Conservation (phyloP, 2,113 vertebrate genomes). For the Larimichthys polyactis region DNA sequence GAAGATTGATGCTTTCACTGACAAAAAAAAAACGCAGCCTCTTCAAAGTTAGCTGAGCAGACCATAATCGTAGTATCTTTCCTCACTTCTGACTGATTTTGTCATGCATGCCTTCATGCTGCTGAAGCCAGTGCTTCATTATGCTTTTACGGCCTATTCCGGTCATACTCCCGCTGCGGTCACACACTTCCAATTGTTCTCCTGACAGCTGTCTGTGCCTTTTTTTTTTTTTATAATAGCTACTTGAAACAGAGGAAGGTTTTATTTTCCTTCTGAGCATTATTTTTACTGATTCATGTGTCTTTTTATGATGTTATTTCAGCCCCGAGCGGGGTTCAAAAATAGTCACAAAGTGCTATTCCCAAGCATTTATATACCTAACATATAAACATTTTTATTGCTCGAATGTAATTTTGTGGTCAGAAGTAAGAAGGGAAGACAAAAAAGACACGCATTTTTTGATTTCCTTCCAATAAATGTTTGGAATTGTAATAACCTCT, state of each 20-base stretch:
- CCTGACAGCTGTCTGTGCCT: conserved; percentile 66
- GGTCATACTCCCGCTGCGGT: conserved; percentile 63
- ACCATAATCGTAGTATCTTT: conserved; percentile 55
- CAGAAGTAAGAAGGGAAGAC: conserved; percentile 55
- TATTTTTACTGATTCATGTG: conserved; percentile 75
- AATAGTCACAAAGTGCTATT: conserved; percentile 72
- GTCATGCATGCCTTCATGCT: conserved; percentile 63
- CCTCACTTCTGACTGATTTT: conserved; percentile 53
- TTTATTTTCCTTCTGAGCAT: conserved; percentile 63
- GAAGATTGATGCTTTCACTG: conserved; percentile 12
- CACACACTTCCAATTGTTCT: conserved; percentile 65
- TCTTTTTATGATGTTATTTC: conserved; percentile 74
- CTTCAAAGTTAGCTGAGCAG: conserved; percentile 36
- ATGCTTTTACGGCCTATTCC: conserved; percentile 71
- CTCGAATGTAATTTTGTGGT: conserved; percentile 74
- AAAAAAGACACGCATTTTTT: conserved; percentile 73
- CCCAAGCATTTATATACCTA: conserved; percentile 65
- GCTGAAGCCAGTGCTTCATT: conserved; percentile 65
- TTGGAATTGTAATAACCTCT: conserved; percentile 75
- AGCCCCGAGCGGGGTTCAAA: conserved; percentile 53
- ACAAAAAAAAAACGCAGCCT: conserved; percentile 26
- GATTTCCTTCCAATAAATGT: conserved; percentile 82
- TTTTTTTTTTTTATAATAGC: conserved; percentile 63
- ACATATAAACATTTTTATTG: conserved; percentile 79
- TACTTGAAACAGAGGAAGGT: conserved; percentile 61